Conservation (phyloP, 1,140 invertebrate species). For the Leptonema lineaticorne region DNA sequence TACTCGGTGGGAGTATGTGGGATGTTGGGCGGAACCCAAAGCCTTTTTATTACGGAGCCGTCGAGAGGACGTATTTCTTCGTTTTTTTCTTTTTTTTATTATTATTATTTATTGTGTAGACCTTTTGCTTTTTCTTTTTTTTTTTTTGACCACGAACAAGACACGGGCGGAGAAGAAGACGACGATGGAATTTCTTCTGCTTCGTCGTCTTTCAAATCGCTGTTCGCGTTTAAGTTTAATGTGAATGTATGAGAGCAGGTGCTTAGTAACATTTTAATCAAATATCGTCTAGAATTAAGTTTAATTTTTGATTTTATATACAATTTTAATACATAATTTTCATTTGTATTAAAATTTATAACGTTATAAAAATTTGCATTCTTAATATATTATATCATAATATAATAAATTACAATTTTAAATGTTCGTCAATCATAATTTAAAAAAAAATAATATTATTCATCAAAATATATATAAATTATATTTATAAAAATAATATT, state of each 20-base stretch:
- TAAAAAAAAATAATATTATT: too few relatives aligned
- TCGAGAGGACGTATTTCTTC: conserved; percentile 11
- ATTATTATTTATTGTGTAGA: too few relatives aligned
- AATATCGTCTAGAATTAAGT: background rate
- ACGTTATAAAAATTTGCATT: background rate
- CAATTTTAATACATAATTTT: background rate
- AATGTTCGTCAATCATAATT: too few relatives aligned
- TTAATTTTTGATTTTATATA: background rate
- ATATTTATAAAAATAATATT: too few relatives aligned
- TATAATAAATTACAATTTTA: too few relatives aligned
- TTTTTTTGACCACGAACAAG: conserved; percentile 27
- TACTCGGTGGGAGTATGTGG: conserved; percentile 15
- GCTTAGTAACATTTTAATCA: background rate
- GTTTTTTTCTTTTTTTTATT: conserved; percentile 6
- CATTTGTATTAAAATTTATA: background rate
- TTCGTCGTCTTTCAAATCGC: background rate
- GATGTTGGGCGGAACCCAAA: conserved; percentile 2
- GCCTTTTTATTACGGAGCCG: conserved; percentile 23
- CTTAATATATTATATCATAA: background rate
- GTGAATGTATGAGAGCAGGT: background rate
- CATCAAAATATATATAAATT: too few relatives aligned
- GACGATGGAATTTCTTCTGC: conserved; percentile 7
- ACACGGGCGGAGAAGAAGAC: conserved; percentile 25
- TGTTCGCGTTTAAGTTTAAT: background rate
- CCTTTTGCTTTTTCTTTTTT: conserved; percentile 16